Evolutionary conservation across 2,797 vertebrate genomes (phyloP).

Genomic region (Phataginus tetradactyla): DNA sequence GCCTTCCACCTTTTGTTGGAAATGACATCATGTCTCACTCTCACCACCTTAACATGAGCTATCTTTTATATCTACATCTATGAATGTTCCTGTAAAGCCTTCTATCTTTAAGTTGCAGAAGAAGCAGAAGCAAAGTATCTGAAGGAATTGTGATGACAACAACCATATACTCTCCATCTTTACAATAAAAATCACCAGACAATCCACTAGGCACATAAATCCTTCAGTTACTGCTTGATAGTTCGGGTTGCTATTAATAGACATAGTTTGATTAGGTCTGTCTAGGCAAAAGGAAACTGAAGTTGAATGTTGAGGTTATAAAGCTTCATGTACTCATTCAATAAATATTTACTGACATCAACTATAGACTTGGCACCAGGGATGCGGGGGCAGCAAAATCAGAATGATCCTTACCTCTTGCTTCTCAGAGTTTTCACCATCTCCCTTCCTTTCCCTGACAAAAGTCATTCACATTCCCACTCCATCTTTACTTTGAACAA

Average conservation of each 20-base stretch:
- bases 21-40: constrained; percentile 23
- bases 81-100: background rate
- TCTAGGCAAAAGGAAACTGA: background rate
- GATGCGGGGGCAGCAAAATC: background rate
- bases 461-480: background rate
- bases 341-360: background rate
- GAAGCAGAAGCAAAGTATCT: background rate
- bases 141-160: background rate
- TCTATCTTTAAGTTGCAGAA: background rate
- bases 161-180: background rate
- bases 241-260: background rate
- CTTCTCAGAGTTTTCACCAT: background rate
- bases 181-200: background rate
- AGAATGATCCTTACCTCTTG: background rate
- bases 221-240: background rate
- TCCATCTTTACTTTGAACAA: background rate
- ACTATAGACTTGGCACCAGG: background rate
- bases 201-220: background rate
- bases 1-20: background rate
- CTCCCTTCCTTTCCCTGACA: background rate
- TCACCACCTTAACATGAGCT: background rate
- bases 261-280: background rate
- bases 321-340: background rate
- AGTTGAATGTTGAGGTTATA: background rate
- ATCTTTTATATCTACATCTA: background rate